Evolutionary conservation across 2,113 vertebrate species (phyloP).

Genomic region (Nothoprocta pentlandii): DNA sequence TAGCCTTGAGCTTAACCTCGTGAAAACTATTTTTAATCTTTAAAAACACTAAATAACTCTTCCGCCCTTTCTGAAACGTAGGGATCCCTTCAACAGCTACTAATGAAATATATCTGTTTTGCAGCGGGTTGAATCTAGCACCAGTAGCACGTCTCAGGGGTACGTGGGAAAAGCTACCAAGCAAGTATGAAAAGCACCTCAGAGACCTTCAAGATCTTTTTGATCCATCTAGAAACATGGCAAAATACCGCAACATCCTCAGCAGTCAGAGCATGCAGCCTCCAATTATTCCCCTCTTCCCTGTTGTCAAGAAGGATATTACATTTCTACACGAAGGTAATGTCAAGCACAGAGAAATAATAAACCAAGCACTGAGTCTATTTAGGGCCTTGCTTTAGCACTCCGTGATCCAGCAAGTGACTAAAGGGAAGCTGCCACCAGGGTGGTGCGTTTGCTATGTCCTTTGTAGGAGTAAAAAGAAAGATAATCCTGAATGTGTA

Average conservation of each 20-base stretch:
- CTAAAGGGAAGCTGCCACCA: background rate
- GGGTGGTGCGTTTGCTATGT: background rate
- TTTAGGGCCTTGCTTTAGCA: background rate
- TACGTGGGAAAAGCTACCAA: conserved; percentile 96
- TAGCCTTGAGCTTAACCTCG: background rate
- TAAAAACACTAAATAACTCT: background rate
- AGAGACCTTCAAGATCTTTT: conserved; percentile 96
- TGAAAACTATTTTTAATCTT: background rate
- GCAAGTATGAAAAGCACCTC: conserved; percentile 96
- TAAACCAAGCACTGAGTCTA: background rate
- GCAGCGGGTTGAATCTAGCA: conserved; percentile 93
- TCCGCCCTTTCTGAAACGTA: background rate
- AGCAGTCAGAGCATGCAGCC: conserved; percentile 98
- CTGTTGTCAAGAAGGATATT: conserved; percentile 98
- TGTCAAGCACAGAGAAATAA: background rate
- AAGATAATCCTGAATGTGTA: background rate
- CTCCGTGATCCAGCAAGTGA: accelerated
- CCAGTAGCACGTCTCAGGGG: conserved; percentile 91
- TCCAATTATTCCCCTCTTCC: conserved; percentile 96
- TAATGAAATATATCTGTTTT: background rate
- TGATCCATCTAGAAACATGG: conserved; percentile 97
- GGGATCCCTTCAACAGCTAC: accelerated
- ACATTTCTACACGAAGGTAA: conserved; percentile 98
- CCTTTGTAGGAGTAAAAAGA: background rate
- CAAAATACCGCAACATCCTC: conserved; percentile 96